phyloP scores from a whole-genome alignment of 2,797 vertebrate species.

The Hemibagrus guttatus region DNA sequence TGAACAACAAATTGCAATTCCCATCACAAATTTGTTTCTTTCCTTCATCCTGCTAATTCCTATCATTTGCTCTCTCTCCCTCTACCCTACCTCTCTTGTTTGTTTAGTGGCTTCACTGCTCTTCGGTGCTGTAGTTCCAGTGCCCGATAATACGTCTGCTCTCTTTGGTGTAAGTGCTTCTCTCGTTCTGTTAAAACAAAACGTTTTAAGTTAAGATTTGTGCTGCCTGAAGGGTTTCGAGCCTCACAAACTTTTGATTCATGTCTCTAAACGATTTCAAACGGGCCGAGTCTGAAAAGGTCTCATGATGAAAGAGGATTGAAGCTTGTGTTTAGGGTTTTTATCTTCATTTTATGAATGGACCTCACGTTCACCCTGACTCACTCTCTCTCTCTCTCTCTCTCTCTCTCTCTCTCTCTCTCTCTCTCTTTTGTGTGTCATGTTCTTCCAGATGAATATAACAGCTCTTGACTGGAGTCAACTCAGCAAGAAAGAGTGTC shows the following conservation, averaged over 20 bases:
- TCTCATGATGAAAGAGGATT: background rate
- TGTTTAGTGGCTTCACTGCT: conserved; percentile 84
- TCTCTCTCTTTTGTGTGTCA: conserved; percentile 51
- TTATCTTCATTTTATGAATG: background rate
- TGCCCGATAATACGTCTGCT: conserved; percentile 86
- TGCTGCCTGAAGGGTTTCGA: background rate
- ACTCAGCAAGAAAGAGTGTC: conserved; percentile 94
- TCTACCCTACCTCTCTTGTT: conserved; percentile 27
- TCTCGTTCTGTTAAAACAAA: background rate
- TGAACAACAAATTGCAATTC: conserved; percentile 3
- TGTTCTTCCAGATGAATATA: conserved; percentile 81
- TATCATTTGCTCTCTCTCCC: conserved; percentile 34
- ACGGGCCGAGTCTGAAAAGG: background rate
- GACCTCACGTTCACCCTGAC: background rate
- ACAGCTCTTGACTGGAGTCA: conserved; percentile 97
- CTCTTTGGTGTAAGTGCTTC: conserved; percentile 86
- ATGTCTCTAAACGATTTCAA: conserved; percentile 9
- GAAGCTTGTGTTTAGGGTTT: conserved; percentile 9
- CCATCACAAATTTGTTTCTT: background rate
- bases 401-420: conserved; percentile 64
- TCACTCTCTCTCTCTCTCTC: conserved; percentile 30
- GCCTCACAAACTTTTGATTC: background rate
- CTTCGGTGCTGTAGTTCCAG: conserved; percentile 86
- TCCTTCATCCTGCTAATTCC: conserved; percentile 43
- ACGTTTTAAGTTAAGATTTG: conserved; percentile 15